Conservation (phyloP, 1,140 invertebrate genomes). For the Pteromalus puparum region DNA sequence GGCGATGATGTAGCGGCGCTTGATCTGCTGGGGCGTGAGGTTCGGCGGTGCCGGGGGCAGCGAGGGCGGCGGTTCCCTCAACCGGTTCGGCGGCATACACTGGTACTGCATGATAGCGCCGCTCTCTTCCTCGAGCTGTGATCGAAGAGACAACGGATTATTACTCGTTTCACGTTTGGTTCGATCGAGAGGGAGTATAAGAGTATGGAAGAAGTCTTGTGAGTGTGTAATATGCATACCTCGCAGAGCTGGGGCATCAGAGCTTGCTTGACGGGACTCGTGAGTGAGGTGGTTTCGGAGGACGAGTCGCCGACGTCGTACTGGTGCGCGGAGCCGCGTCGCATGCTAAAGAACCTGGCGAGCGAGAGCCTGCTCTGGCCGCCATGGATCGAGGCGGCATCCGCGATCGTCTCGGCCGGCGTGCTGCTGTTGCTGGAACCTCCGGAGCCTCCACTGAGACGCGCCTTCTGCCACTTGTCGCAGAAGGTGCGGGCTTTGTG, state of each 20-base stretch:
- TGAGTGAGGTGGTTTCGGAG: conserved; percentile 68
- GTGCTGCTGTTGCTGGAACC: conserved; percentile 76
- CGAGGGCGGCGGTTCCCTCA: conserved; percentile 83
- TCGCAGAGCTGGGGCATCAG: conserved; percentile 87
- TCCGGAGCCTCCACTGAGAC: conserved; percentile 56
- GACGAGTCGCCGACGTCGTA: conserved; percentile 81
- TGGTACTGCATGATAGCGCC: conserved; percentile 74
- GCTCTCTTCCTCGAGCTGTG: conserved; percentile 78
- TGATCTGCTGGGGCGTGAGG: conserved; percentile 87
- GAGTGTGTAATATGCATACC: conserved; percentile 70
- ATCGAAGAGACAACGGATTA: not conserved
- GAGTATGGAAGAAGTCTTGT: no score
- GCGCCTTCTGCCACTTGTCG: conserved; percentile 80
- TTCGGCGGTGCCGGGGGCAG: conserved; percentile 87
- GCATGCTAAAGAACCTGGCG: conserved; percentile 89
- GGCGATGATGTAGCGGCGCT: conserved; percentile 91
- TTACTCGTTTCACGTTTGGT: no score
- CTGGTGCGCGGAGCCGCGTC: conserved; percentile 86
- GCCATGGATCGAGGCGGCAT: conserved; percentile 45
- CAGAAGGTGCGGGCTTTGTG: conserved; percentile 83
- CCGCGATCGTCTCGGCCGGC: conserved; percentile 20
- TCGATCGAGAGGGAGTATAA: conserved; percentile 35
- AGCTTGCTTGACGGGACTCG: conserved; percentile 69
- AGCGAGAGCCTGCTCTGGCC: conserved; percentile 81
- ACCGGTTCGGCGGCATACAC: conserved; percentile 70